Conservation (phyloP, 2,113 vertebrate species). For the Todiramphus chloris region DNA sequence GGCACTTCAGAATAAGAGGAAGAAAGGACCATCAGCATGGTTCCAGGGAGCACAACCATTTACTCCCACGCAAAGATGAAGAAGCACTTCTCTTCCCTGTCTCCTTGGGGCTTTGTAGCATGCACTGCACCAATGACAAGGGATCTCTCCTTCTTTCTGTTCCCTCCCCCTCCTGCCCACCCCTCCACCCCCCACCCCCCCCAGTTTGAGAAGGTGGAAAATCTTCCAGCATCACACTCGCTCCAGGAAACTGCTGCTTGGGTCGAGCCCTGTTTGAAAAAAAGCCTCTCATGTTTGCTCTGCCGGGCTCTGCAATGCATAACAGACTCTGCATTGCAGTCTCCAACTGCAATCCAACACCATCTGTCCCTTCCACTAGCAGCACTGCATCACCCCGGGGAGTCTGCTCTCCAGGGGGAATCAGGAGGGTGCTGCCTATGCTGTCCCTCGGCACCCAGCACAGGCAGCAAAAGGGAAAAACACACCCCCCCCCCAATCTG, state of each 20-base stretch:
- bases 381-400: background rate
- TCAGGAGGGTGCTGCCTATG: background rate
- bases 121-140: background rate
- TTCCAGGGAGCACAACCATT: background rate
- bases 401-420: background rate
- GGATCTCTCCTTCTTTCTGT: background rate
- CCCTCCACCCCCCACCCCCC: background rate
- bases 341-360: conserved; percentile 24
- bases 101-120: background rate
- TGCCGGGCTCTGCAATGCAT: conserved; percentile 31
- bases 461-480: background rate
- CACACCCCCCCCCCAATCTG: rapidly evolving
- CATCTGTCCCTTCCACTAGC: conserved; percentile 17
- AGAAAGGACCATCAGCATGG: background rate
- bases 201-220: background rate
- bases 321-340: conserved; percentile 56
- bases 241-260: background rate
- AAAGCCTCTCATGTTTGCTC: background rate
- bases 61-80: background rate
- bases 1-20: background rate
- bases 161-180: background rate
- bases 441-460: background rate
- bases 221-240: background rate
- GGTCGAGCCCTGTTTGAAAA: background rate
- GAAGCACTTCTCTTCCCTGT: background rate